phyloP scores from a whole-genome alignment of 2,113 vertebrate species.

The Grallaria varia region DNA sequence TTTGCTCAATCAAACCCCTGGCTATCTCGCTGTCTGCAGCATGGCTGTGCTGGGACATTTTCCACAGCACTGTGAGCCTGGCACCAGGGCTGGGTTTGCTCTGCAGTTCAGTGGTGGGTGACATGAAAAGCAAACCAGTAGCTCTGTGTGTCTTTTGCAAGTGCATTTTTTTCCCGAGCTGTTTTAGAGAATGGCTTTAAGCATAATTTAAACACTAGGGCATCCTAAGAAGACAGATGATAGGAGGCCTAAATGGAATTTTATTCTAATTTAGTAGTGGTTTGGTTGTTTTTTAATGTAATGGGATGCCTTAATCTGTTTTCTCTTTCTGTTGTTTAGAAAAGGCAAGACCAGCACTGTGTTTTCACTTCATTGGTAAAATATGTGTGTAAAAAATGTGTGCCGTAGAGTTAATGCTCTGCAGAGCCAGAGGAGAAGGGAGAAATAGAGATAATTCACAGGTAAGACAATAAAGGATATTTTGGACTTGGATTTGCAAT shows the following conservation, averaged over 20 bases:
- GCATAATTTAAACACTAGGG: not conserved
- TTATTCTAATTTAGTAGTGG: slow-evolving; percentile 1
- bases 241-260: not conserved
- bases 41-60: not conserved
- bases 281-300: not conserved
- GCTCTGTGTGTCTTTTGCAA: not conserved
- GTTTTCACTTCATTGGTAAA: not conserved
- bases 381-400: no score
- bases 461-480: not conserved
- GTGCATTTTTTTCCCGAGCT: not conserved
- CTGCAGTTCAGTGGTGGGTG: not conserved
- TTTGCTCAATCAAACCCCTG: not conserved
- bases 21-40: not conserved
- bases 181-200: not conserved
- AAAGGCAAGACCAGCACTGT: not conserved
- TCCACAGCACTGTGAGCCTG: not conserved
- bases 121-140: not conserved
- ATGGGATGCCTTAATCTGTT: slow-evolving; percentile 28
- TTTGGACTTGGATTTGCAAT: not conserved
- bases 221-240: not conserved
- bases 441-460: not conserved
- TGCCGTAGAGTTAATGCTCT: not conserved
- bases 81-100: not conserved
- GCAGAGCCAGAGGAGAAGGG: not conserved
- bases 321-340: not conserved